Evolutionary conservation across 35 echinoderm and acorn worm genomes (phyloP).

Genomic region (Diadema setosum): DNA sequence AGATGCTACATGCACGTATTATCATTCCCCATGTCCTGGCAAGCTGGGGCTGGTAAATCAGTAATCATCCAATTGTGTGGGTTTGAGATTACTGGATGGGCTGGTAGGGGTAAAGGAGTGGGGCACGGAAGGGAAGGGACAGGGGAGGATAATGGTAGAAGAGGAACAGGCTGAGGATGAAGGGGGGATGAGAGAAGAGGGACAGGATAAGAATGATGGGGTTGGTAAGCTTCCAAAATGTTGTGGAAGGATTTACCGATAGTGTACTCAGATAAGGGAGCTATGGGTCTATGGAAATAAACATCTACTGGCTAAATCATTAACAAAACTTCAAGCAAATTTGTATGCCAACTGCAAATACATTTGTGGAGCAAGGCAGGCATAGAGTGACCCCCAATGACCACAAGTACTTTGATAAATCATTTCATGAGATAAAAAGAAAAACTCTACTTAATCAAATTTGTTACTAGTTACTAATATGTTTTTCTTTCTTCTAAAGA

Average conservation of each 20-base stretch:
- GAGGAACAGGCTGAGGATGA: not conserved
- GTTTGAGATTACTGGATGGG: not conserved
- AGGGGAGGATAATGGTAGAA: no score
- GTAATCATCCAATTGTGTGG: not conserved
- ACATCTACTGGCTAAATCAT: constrained; percentile 4
- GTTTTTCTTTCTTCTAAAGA: no score
- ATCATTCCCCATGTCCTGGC: not conserved
- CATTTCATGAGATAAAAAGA: no score
- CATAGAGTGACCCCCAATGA: no score
- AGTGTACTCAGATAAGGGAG: not conserved
- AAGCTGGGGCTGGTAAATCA: not conserved
- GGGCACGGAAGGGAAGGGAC: no score
- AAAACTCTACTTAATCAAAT: no score
- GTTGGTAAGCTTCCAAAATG: not conserved
- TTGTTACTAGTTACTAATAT: no score
- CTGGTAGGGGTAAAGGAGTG: no score
- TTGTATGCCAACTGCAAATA: constrained; percentile 2
- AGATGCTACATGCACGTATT: not conserved
- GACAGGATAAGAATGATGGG: not conserved
- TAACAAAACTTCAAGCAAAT: not conserved
- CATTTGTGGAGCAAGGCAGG: no score
- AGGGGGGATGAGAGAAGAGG: no score
- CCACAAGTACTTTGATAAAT: no score
- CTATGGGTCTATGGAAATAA: not conserved
- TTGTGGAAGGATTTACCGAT: not conserved